A percentile compares a stretch with the other conserved stretches of the same genome.
Conservation (phyloP, 2,113 vertebrate species). For the Zosterops pallidus region DNA sequence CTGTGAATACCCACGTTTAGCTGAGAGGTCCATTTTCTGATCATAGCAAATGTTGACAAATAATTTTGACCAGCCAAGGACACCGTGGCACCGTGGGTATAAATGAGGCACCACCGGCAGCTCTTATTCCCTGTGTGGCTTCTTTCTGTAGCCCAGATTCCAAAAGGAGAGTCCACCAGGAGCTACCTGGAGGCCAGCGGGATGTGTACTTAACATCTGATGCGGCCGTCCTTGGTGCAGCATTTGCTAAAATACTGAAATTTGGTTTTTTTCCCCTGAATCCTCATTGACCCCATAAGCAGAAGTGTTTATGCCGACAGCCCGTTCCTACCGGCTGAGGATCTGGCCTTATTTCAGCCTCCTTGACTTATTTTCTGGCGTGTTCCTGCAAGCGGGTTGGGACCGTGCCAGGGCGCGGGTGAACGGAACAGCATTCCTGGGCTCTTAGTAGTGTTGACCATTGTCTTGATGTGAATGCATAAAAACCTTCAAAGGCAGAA, state of each 20-base stretch:
- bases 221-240: fast-evolving
- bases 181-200: fast-evolving
- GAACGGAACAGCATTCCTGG: constrained; percentile 2
- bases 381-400: not conserved
- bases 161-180: not conserved
- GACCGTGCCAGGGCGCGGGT: not conserved
- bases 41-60: not conserved
- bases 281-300: not conserved
- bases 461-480: constrained; percentile 35
- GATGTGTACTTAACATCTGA: fast-evolving
- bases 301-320: not conserved
- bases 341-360: not conserved
- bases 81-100: fast-evolving
- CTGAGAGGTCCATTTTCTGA: not conserved
- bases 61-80: not conserved
- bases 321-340: not conserved
- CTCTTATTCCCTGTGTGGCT: not conserved
- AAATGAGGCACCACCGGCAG: not conserved
- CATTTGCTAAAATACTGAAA: not conserved
- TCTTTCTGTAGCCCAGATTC: not conserved
- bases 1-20: not conserved
- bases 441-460: constrained; percentile 42
- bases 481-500: constrained; percentile 47
- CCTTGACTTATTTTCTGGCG: not conserved
- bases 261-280: not conserved